Base-by-base conservation (phyloP, 2,113 vertebrate genomes). In the Syngnathus floridae region DNA sequence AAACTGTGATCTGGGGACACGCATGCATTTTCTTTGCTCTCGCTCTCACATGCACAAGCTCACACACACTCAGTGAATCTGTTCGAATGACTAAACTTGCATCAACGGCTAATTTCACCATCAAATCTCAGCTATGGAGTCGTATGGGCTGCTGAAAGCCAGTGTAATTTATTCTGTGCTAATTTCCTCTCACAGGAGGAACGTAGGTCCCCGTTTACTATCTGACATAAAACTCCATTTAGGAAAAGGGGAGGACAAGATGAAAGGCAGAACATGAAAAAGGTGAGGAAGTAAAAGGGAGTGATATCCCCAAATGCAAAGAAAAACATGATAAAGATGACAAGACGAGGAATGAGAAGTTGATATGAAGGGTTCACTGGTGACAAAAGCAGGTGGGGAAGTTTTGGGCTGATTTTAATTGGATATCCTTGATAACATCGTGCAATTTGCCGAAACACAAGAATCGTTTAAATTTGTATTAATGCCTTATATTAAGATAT, bases 51-150 rank as follows among this genome's bases (percentile, higher is more conserved):
- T 36, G 12, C 17, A 38, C 11, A 31, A 22, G 13, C 11, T 5
- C 57, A 7, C 48, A 41, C 61, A 62, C 60, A 76, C 61, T 48
- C 52, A 67, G 5, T 14, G 45, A 82, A 82, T 78, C 78, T 74
- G 68, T 75, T 76, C 69, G 72, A 75, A 78, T 81, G 80, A 88
- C 88, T 86, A 79, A 86, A 85, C 80, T 79, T 75, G 81, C 78
- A 74, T 87, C 80, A 70, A 76, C 52, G 74, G 82, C 73, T 89
- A 84, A 89, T 88, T 88, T 84, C 82, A 83, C 82, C 82, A 84
- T 89, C 84, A 88, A 87, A 88, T 88, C 84, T 90, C 84, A 88
- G 71, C 70, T 62, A 65, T 83, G 80, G 82, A 70, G 49, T 74
- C 52, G 70, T 74, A 37, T 14, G 61, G 72, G 67, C 26, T 59